Evolutionary conservation across 1,140 invertebrate species (phyloP).

Genomic region (Limonius californicus): DNA sequence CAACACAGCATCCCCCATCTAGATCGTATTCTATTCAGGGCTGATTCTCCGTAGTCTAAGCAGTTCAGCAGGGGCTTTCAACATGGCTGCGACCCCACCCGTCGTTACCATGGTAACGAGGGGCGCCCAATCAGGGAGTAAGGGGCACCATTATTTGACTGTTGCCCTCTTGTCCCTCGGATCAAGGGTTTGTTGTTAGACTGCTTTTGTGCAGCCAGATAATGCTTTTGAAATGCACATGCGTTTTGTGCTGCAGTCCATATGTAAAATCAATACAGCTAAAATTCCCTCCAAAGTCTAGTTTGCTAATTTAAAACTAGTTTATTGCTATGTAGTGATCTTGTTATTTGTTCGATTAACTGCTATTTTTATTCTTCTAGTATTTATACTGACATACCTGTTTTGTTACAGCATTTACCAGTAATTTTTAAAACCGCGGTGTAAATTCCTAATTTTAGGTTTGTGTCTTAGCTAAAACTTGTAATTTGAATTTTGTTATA

Average conservation of each 20-base stretch:
- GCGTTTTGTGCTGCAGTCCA: slow-evolving; percentile 32
- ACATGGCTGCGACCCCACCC: slow-evolving; percentile 44
- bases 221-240: slow-evolving; percentile 28
- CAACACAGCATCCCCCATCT: neutral
- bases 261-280: slow-evolving; percentile 40
- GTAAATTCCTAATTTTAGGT: too few relatives aligned
- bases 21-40: neutral
- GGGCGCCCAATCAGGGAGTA: slow-evolving; percentile 36
- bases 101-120: slow-evolving; percentile 42
- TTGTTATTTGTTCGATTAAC: too few relatives aligned
- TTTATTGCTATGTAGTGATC: too few relatives aligned
- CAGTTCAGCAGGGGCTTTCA: slow-evolving; percentile 26
- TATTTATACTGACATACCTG: too few relatives aligned
- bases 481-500: too few relatives aligned
- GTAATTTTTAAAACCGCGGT: too few relatives aligned
- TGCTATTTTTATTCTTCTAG: too few relatives aligned
- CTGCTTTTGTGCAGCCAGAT: neutral
- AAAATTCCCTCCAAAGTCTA: slow-evolving; percentile 2
- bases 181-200: neutral
- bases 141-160: slow-evolving; percentile 21
- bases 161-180: slow-evolving; percentile 9
- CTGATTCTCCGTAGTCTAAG: neutral
- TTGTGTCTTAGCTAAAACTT: too few relatives aligned
- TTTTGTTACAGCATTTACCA: too few relatives aligned
- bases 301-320: too few relatives aligned